Evolutionary conservation across 2,888 invertebrate species (phyloP).

Genomic region (Teleiodes luculella): DNA sequence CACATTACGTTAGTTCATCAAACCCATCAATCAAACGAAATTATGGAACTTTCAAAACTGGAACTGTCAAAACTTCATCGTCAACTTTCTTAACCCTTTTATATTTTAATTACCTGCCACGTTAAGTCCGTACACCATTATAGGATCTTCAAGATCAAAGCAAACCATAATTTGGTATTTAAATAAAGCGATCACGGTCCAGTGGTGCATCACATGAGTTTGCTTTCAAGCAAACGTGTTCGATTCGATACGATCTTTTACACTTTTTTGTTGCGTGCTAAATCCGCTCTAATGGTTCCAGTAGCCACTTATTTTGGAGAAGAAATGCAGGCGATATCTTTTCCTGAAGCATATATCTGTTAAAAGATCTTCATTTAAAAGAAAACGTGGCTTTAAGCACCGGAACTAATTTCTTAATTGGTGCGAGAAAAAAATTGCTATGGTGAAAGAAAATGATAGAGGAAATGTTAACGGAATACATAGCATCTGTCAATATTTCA

Average conservation of each 20-base stretch:
- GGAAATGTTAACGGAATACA: too few species aligned
- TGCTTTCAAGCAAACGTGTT: neutral
- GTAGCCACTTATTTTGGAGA: neutral
- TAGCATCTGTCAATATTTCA: too few species aligned
- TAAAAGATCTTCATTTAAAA: neutral
- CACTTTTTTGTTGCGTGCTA: slow-evolving; percentile 4
- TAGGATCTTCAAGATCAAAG: slow-evolving; percentile 6
- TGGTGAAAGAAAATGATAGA: too few species aligned
- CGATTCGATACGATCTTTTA: slow-evolving; percentile 3
- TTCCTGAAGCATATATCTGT: neutral
- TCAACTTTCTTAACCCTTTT: slow-evolving; percentile 3
- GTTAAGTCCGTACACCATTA: neutral
- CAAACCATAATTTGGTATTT: slow-evolving; percentile 5
- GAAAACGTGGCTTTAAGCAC: neutral
- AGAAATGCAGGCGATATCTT: neutral
- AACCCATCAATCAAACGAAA: neutral
- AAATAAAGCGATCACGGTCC: neutral
- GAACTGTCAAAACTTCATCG: too few species aligned
- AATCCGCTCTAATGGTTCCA: neutral
- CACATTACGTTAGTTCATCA: neutral
- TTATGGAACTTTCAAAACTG: neutral
- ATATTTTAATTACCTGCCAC: neutral
- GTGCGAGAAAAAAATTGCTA: too few species aligned
- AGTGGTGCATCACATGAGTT: slow-evolving; percentile 2
- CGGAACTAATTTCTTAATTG: neutral